A percentile compares a stretch with the other conserved stretches of the same genome.
phyloP scores from a whole-genome alignment of 2,797 vertebrate genomes.

The Chloroceryle inda region DNA sequence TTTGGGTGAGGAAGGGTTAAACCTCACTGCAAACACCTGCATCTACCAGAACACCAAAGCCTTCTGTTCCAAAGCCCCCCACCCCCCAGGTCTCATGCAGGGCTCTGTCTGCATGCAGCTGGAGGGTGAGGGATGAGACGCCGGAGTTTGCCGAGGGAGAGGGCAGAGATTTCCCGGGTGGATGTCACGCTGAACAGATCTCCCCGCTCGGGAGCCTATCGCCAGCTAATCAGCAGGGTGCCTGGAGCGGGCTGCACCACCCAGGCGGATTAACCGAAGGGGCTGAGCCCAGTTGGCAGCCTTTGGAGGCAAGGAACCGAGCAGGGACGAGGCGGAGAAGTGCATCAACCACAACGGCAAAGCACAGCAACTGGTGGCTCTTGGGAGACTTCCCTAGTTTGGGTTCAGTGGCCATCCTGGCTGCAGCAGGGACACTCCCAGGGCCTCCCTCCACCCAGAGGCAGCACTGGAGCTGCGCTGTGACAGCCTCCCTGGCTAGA shows the following conservation, averaged over 20 bases:
- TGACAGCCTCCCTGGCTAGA: background rate
- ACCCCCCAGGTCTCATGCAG: fast-evolving
- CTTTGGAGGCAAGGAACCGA: background rate
- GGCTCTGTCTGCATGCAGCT: background rate
- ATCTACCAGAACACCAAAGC: constrained; percentile 33
- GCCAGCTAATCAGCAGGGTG: constrained; percentile 34
- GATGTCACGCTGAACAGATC: background rate
- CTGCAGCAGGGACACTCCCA: background rate
- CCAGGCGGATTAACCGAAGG: background rate
- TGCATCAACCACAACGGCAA: background rate
- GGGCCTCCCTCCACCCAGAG: background rate
- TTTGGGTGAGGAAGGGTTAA: constrained; percentile 55
- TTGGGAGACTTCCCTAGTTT: constrained; percentile 40
- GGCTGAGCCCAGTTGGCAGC: background rate
- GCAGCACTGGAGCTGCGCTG: background rate
- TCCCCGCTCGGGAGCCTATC: background rate
- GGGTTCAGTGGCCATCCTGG: background rate
- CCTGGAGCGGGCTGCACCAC: constrained; percentile 24
- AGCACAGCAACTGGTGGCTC: constrained; percentile 76
- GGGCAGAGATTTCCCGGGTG: background rate
- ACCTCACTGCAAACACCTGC: constrained; percentile 58
- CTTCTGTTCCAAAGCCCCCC: background rate
- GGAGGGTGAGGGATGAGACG: background rate
- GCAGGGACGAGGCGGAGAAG: constrained; percentile 2
- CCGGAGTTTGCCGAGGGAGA: background rate